Evolutionary conservation across 2,888 invertebrate species (phyloP).

Genomic region (Drosophila anomelani): DNA sequence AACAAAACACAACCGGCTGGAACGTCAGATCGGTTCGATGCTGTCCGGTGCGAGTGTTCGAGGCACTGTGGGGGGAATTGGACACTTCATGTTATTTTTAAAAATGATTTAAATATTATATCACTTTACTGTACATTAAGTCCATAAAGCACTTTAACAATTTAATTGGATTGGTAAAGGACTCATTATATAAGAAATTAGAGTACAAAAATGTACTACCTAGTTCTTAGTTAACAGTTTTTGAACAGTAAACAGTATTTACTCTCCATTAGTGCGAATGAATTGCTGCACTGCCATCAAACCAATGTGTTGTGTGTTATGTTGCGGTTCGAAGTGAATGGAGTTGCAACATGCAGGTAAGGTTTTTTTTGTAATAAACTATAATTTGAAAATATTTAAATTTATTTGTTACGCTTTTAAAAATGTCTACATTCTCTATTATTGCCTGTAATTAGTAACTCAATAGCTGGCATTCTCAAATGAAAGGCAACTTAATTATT

Average conservation of each 20-base stretch:
- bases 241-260: no score
- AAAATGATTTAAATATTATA: background rate
- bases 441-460: no score
- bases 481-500: slow-evolving; percentile 12
- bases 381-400: background rate
- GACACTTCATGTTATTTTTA: no score
- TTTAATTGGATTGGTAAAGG: no score
- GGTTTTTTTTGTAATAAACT: background rate
- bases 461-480: background rate
- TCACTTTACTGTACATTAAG: no score
- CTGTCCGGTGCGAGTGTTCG: background rate
- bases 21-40: background rate
- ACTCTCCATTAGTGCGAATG: background rate
- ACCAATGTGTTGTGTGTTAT: slow-evolving; percentile 1
- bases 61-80: background rate
- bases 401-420: background rate
- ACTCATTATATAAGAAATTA: background rate
- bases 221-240: no score
- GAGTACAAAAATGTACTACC: background rate
- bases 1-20: slow-evolving; percentile 68
- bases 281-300: slow-evolving; percentile 6
- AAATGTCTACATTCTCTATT: no score
- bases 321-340: background rate
- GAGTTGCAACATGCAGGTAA: slow-evolving; percentile 2
- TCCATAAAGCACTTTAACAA: no score